Base-by-base conservation (phyloP, 2,113 vertebrate species). In the Erythrolamprus reginae region DNA sequence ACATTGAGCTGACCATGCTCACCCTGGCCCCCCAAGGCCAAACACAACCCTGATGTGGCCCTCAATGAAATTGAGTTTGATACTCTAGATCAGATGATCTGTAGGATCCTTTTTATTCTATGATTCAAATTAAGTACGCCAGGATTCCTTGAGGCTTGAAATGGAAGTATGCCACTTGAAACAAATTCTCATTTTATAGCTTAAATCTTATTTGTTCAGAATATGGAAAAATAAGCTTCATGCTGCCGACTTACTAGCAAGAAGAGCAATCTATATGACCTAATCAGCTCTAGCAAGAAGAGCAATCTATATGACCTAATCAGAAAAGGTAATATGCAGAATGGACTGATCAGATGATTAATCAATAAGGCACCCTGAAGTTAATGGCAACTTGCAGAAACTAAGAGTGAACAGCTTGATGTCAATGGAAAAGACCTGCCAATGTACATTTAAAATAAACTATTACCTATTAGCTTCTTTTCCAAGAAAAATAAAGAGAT, bases 381-480 rank as follows among this genome's bases (percentile, higher is more conserved):
- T 92, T 4, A 38, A 47, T 47, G 82, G 52, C 70, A 58, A 24
- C 47, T 84, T 88, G 51, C 61, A 92, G 55, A 8, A 90, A 38
- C n/a, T 91, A 65, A 90, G 48, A 56, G 42, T 53, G 88, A 89
- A 87, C 88, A 88, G 85, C 91, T 42, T 61, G 45, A 8, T 28
- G 23, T 82, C 77, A 93, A 58, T 84, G 77, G 88, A 82, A 93
- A n/a, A 26, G 92, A 93, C 55, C 61, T 92, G 42, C 77, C 42
- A 58, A 1, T 89, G 86, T 77, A 89, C 86, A 89, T 51, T 45
- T 45, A 93, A 17, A 85, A 91, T 92, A 93, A 42, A 87, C 86
- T 28, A 90, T 47, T 77, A 91, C 91, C 89, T 48, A 87, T 91
- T 93, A 77, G 89, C 92, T 53, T 84, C 23, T 58, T 94, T 93